Base-by-base conservation (phyloP, 2,888 invertebrate species). In the Archips xylosteana region DNA sequence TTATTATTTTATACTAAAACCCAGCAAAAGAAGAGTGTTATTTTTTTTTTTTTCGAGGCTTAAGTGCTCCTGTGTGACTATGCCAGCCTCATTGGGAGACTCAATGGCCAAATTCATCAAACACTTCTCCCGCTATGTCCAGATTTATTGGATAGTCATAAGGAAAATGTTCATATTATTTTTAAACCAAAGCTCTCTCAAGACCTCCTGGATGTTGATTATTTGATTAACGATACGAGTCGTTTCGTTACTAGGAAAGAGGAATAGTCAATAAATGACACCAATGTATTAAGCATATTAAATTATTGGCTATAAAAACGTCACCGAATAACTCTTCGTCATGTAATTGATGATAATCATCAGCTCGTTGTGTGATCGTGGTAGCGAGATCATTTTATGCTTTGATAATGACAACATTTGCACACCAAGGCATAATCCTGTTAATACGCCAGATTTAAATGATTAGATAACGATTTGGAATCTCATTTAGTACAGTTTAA, bases 391-490 rank as follows among this genome's bases (percentile, higher is more conserved):
- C 45, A 54, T 62, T 63, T 57, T 39, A 63, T 73, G 54, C 1
- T n/a, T 49, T 45, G 61, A 54, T 67, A 61, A 62, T 45, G 61
- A 54, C 62, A 61, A 62, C 32, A 59, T 67, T 72, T 45, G 45
- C 57, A 47, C 62, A 63, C 23, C 62, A 6, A 68, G 68, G n/a
- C 61, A 15, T 57, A 59, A 59, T 59, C 63, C 63, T 15, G 2
- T 32, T 32, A 63, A 68, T 57, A 63, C 36, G 4, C 39, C 23
- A 63, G 57, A 63, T 68, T 68, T 49, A 49, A 62, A 67, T 47
- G 63, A 73, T 68, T n/a, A 68, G 68, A 63, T 72, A 72, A 68
- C 51, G 23, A 45, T 61, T 71, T 65, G 15, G 42, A 62, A 60
- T 60, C 36, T n/a, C 39, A 51, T 15, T 49, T 15, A 36, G 32